Percentiles rank a stretch among this genome's conserved stretches.
Evolutionary conservation across 2,888 invertebrate genomes (phyloP).

Genomic region (Agriotes lineatus): DNA sequence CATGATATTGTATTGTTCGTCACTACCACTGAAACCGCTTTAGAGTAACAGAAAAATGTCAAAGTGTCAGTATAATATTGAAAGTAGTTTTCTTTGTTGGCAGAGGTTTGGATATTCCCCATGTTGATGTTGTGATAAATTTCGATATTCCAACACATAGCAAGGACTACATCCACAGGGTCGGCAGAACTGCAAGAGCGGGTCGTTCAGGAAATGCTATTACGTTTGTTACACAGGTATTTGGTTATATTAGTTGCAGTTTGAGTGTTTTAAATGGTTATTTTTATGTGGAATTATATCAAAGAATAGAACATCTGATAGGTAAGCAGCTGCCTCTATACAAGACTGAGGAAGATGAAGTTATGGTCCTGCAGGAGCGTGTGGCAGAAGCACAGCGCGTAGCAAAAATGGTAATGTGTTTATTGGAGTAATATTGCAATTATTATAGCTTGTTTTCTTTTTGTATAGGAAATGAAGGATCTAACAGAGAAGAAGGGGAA

Average conservation of each 20-base stretch:
- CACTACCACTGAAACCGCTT: constrained; percentile 61
- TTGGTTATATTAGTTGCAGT: not conserved
- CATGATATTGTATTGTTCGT: constrained; percentile 54
- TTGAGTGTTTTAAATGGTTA: constrained; percentile 61
- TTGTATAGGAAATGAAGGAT: constrained; percentile 80
- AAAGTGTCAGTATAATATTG: too few species aligned
- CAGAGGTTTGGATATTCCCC: constrained; percentile 98
- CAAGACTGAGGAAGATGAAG: constrained; percentile 91
- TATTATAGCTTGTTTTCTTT: not conserved
- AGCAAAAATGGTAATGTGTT: constrained; percentile 79
- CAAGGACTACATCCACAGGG: constrained; percentile 98
- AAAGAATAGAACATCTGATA: constrained; percentile 95
- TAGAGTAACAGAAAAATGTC: too few species aligned
- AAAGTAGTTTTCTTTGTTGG: not conserved
- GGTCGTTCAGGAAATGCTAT: constrained; percentile 94
- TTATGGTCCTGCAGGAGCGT: constrained; percentile 93
- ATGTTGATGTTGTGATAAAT: constrained; percentile 98
- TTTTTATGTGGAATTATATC: constrained; percentile 98
- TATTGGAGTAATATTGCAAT: too few species aligned
- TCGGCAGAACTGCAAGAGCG: constrained; percentile 96
- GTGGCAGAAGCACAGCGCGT: constrained; percentile 94
- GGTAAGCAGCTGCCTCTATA: constrained; percentile 93
- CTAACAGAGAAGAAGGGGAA: constrained; percentile 77
- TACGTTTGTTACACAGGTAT: constrained; percentile 94
- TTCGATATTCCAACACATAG: constrained; percentile 98